phyloP scores from a whole-genome alignment of 2,113 vertebrate genomes.

The Asarcornis scutulata region DNA sequence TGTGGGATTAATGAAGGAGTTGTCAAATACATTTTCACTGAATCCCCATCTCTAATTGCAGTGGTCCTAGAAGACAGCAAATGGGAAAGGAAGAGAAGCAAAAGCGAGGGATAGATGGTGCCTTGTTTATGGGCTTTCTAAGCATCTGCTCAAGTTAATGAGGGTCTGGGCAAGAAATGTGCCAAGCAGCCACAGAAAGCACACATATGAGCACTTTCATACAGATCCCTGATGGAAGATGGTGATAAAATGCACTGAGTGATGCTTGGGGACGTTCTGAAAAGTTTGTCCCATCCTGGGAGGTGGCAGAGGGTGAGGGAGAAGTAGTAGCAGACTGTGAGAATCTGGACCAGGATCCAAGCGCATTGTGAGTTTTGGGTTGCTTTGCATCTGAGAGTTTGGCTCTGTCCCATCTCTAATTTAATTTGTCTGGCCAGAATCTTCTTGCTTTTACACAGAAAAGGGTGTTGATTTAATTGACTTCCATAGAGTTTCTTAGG shows the following conservation, averaged over 20 bases:
- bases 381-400: conserved; percentile 20
- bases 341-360: conserved; percentile 32
- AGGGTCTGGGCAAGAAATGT: background rate
- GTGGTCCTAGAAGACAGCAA: background rate
- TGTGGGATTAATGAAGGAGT: background rate
- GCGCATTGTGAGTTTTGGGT: background rate
- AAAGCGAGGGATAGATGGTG: background rate
- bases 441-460: background rate
- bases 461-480: conserved; percentile 34
- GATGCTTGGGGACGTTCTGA: background rate
- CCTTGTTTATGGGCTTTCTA: background rate
- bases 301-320: background rate
- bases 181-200: background rate
- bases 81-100: background rate
- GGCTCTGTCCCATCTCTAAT: conserved; percentile 45
- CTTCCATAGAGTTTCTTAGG: background rate
- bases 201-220: background rate
- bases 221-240: background rate
- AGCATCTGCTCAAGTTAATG: conserved; percentile 12
- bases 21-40: background rate
- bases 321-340: background rate
- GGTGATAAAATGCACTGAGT: background rate
- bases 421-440: conserved; percentile 44
- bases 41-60: background rate
- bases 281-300: background rate